These are phyloP conservation scores for Anarhynchus alexandrinus DNA, from an alignment of 2,113 vertebrate genomes.

Conservation along the genomic window DNA sequence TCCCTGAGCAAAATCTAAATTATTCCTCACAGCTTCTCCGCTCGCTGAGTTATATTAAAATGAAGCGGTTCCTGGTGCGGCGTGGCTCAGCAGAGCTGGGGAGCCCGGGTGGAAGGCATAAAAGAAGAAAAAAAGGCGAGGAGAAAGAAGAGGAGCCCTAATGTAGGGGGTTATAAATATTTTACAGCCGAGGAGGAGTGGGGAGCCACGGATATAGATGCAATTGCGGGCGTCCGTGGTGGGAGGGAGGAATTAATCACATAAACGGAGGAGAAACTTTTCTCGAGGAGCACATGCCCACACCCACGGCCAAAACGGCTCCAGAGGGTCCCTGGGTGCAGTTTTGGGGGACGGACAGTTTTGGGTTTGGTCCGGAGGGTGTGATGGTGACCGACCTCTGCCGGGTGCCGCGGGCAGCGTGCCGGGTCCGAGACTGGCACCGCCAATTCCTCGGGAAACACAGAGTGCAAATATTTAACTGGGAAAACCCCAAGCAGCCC, in stretches of 20 bases:
- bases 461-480: neutral
- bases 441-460: accelerated
- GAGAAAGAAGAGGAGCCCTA: neutral
- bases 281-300: neutral
- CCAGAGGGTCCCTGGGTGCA: neutral
- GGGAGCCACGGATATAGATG: conserved; percentile 43
- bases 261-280: neutral
- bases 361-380: neutral
- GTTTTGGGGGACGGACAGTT: accelerated
- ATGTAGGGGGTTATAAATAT: conserved; percentile 50
- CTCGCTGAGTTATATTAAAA: conserved; percentile 45
- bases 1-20: conserved; percentile 62
- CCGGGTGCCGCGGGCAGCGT: accelerated
- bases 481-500: neutral
- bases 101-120: neutral
- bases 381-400: neutral
- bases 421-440: neutral
- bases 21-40: conserved; percentile 60
- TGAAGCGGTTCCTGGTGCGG: conserved; percentile 20
- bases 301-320: neutral
- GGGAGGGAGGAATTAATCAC: conserved; percentile 64
- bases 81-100: neutral
- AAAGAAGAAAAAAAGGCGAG: neutral
- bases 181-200: conserved; percentile 54
- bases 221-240: neutral